Percentiles rank a stretch among this genome's conserved stretches.
These are phyloP conservation scores for Diaprepes abbreviatus DNA, from an alignment of 2,888 invertebrate species.

Conservation along the genomic window DNA sequence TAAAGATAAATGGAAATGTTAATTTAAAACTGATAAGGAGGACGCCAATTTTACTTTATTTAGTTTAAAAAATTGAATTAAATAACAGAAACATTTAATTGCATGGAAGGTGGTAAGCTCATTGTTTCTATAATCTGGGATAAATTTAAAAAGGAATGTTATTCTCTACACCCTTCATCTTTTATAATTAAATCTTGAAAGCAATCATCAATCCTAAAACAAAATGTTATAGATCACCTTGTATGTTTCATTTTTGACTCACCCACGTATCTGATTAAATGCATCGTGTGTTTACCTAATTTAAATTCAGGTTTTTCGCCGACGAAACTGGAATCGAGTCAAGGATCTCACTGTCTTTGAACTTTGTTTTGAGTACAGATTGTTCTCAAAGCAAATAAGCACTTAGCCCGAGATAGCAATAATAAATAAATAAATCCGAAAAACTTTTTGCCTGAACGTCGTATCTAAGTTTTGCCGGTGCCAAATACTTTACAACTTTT, in stretches of 20 bases:
- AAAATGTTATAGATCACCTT: neutral
- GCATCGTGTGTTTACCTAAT: constrained; percentile 40
- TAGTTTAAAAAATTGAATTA: no score
- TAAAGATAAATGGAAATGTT: no score
- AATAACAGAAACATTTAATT: no score
- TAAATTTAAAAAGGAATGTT: no score
- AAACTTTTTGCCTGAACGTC: constrained; percentile 21
- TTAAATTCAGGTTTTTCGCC: constrained; percentile 45
- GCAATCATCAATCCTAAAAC: no score
- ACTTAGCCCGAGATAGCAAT: constrained; percentile 8
- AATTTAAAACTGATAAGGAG: no score
- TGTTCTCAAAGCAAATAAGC: constrained; percentile 31
- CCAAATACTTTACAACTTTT: constrained; percentile 21
- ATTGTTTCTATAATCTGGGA: no score
- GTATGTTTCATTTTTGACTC: constrained; percentile 21
- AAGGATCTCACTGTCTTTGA: constrained; percentile 45
- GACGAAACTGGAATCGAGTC: constrained; percentile 47
- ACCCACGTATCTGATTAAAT: constrained; percentile 40
- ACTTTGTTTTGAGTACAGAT: constrained; percentile 43
- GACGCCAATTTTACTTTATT: no score
- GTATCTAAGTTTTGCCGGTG: constrained; percentile 11
- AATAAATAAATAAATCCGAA: constrained; percentile 32
- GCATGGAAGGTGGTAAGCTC: no score
- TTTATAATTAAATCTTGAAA: no score
- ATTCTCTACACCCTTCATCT: no score